Base-by-base conservation (phyloP, 2,113 vertebrate species). In the Grammomys dolichurus region DNA sequence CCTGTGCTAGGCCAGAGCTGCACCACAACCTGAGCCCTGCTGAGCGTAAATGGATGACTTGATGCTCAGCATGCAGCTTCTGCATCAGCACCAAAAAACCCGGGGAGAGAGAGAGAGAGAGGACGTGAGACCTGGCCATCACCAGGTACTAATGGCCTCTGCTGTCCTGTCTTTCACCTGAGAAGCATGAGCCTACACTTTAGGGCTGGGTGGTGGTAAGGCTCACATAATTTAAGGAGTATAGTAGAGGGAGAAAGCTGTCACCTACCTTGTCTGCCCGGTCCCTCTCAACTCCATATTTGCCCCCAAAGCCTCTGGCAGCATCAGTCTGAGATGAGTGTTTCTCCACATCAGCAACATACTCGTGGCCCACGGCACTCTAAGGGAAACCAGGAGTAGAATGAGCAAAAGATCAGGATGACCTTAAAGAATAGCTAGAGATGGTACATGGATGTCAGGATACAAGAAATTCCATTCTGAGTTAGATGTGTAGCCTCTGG, bases 291-390 rank as follows among this genome's bases (percentile, higher is more conserved):
- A 99, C 98, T 13, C 99, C 99, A 0, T 98, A 99, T 97, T 99
- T 99, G 3, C 99, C 99, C 0, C 99, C 99, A 54, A 99, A 99
- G 7, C 99, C 99, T 93, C 97, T 98, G 0, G 99, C 98, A 1
- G 99, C 99, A 33, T 99, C 99, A 0, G 98, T 99, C 98, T 99
- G 99, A 0, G 99, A 99, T 0, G 99, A 99, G 97, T 99, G 99
- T 90, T 99, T 99, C 73, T 98, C 98, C 0, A 99, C 98, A 2
- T 99, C 97, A 0, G 99, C 99, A 1, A 99, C 91, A 0, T 99
- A 99, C 60, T 98, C 98, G 0, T 99, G 99, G n/a, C 99, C 99
- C 97, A 99, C 40, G 0, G 99, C 99, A 5, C 95, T 99, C 99
- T 99, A 98, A 86, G 91, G 33, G 96, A 91, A 95, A 95, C 31